These are phyloP conservation scores for Zootermopsis nevadensis DNA, from an alignment of 2,888 invertebrate genomes.

Conservation along the genomic window DNA sequence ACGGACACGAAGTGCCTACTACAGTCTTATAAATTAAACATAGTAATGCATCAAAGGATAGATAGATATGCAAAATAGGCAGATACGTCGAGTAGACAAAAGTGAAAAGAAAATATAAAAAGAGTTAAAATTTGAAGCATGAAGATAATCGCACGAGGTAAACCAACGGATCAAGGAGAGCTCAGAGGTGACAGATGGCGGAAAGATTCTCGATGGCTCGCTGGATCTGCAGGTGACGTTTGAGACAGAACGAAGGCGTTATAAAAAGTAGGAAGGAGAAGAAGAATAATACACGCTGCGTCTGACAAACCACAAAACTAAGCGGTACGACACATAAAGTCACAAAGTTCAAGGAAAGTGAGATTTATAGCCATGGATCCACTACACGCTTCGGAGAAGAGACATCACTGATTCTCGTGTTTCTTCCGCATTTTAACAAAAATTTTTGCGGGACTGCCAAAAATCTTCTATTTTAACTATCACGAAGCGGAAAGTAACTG, in stretches of 20 bases:
- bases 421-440: neutral
- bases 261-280: neutral
- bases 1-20: too few species aligned
- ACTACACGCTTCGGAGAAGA: neutral
- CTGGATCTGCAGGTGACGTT: neutral
- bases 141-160: conserved; percentile 6
- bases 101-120: neutral
- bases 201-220: neutral
- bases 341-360: conserved; percentile 3
- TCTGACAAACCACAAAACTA: conserved; percentile 10
- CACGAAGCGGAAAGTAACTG: too few species aligned
- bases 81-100: neutral
- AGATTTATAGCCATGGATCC: neutral
- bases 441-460: neutral
- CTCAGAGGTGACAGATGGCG: neutral
- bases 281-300: neutral
- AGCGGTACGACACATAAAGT: neutral
- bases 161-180: neutral
- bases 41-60: neutral
- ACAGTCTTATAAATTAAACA: too few species aligned
- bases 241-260: neutral
- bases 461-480: too few species aligned
- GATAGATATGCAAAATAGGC: neutral
- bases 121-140: neutral
- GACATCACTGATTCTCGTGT: neutral